Percentiles rank a stretch among this genome's conserved stretches.
phyloP scores from a whole-genome alignment of 2,888 invertebrate species.

The Lutraria lutraria region DNA sequence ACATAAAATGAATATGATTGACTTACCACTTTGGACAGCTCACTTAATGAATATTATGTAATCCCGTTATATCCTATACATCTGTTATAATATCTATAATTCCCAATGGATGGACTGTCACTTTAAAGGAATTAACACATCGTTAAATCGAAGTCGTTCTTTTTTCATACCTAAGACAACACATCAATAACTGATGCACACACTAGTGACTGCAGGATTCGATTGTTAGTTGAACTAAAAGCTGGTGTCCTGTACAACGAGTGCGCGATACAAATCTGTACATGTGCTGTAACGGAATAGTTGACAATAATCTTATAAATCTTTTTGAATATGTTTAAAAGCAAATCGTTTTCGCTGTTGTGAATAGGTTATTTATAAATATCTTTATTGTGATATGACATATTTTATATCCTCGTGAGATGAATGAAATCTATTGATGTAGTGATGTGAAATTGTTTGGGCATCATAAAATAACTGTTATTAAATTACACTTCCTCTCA shows the following conservation, averaged over 20 bases:
- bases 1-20: background rate
- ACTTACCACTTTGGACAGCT: background rate
- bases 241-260: background rate
- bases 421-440: conserved; percentile 27
- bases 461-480: background rate
- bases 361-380: conserved; percentile 18
- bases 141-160: background rate
- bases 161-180: background rate
- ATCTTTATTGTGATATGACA: background rate
- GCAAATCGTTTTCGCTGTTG: background rate
- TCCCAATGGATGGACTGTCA: background rate
- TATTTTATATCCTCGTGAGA: background rate
- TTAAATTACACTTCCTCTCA: background rate
- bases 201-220: background rate
- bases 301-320: background rate
- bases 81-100: background rate
- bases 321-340: background rate
- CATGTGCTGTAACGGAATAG: background rate
- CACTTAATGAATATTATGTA: background rate
- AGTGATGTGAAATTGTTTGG: background rate
- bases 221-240: background rate
- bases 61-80: background rate
- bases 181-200: background rate
- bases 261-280: background rate
- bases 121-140: background rate